Conservation (phyloP, 2,888 invertebrate genomes). For the Cordylochernes scorpioides region DNA sequence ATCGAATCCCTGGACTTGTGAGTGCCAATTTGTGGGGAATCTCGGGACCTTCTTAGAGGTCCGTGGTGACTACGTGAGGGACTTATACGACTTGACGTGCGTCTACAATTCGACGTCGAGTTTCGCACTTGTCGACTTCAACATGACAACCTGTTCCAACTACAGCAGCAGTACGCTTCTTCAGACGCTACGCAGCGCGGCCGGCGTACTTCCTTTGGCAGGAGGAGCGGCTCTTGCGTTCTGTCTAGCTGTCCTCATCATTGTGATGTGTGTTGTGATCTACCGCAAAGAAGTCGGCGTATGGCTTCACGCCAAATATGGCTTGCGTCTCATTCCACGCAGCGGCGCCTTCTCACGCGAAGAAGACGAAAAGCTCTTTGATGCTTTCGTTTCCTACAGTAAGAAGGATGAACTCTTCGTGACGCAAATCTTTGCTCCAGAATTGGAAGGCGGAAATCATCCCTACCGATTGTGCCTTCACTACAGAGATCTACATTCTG, state of each 20-base stretch:
- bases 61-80: conserved; percentile 25
- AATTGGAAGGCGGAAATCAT: conserved; percentile 33
- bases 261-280: conserved; percentile 4
- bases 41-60: conserved; percentile 46
- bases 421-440: conserved; percentile 29
- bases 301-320: conserved; percentile 51
- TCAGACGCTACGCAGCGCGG: conserved; percentile 5
- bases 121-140: conserved; percentile 11
- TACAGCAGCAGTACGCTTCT: conserved; percentile 8
- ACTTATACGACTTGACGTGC: conserved; percentile 12
- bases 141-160: conserved; percentile 12
- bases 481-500: conserved; percentile 37
- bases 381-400: conserved; percentile 26
- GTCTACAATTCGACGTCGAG: conserved; percentile 13
- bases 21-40: conserved; percentile 45
- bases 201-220: conserved; percentile 5
- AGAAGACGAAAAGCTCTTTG: conserved; percentile 19
- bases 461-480: conserved; percentile 35
- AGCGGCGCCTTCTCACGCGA: conserved; percentile 2
- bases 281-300: conserved; percentile 40
- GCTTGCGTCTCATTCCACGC: conserved; percentile 39
- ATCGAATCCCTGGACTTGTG: conserved; percentile 57
- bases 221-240: background rate
- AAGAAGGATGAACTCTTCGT: conserved; percentile 30
- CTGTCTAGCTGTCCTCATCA: conserved; percentile 21